These are phyloP conservation scores for Caradrina clavipalpis DNA, from an alignment of 2,888 invertebrate species.

Conservation along the genomic window DNA sequence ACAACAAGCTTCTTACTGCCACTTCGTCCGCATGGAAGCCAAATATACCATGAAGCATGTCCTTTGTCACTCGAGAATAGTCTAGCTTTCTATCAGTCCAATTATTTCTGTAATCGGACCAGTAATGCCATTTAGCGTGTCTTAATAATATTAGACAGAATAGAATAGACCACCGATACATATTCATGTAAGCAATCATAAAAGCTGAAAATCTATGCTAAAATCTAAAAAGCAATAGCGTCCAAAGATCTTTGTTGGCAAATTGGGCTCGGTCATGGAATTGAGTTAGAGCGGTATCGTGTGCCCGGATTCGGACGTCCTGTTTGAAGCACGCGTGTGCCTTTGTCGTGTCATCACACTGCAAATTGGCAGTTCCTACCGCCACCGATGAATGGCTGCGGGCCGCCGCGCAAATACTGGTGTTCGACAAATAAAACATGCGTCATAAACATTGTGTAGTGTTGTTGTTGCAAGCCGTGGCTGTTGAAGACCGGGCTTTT, in stretches of 20 bases:
- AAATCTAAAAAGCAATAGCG: conserved; percentile 58
- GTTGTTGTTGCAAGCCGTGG: conserved; percentile 9
- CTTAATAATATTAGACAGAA: no score
- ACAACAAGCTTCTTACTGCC: no score
- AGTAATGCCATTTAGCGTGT: no score
- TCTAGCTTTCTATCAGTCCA: no score
- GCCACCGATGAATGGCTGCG: conserved; percentile 62
- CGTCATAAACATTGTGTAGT: conserved; percentile 38
- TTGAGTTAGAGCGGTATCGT: conserved; percentile 76
- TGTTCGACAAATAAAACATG: conserved; percentile 50
- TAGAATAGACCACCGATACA: not conserved
- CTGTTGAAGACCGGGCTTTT: not conserved
- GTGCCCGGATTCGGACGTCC: conserved; percentile 47
- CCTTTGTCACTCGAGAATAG: no score
- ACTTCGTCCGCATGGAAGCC: no score
- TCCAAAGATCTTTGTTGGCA: conserved; percentile 72
- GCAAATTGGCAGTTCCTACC: conserved; percentile 84
- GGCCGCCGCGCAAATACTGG: conserved; percentile 54
- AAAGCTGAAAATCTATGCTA: conserved; percentile 41
- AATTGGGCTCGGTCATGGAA: conserved; percentile 75
- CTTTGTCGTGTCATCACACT: conserved; percentile 86
- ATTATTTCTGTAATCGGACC: no score
- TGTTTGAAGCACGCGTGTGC: conserved; percentile 65
- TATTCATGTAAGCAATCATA: conserved; percentile 10
- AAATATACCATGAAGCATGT: no score